Percentiles rank a stretch among this genome's conserved stretches.
Evolutionary conservation across 2,797 vertebrate species (phyloP).

Genomic region (Falco berigora): DNA sequence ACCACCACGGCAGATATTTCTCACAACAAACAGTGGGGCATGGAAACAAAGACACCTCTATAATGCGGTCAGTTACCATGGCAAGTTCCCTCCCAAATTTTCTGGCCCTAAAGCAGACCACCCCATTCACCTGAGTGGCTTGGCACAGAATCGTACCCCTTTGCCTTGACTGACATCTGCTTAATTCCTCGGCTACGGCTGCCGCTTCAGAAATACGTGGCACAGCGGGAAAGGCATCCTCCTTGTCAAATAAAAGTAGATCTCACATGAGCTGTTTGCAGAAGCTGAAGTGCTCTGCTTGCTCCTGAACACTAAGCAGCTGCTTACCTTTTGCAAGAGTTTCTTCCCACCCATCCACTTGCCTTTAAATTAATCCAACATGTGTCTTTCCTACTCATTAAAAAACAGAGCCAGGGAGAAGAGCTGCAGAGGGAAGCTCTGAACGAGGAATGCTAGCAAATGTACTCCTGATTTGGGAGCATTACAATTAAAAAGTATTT

Average conservation of each 20-base stretch:
- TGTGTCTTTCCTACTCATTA: no score
- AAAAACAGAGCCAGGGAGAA: not conserved
- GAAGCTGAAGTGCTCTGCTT: not conserved
- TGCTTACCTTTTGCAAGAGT: not conserved
- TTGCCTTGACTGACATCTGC: not conserved
- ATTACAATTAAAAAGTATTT: not conserved
- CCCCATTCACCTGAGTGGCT: not conserved
- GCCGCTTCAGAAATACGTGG: not conserved
- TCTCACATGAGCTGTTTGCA: not conserved
- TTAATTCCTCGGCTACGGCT: not conserved
- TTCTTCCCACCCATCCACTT: not conserved
- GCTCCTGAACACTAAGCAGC: not conserved
- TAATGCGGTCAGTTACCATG: fast-evolving
- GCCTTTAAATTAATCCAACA: not conserved
- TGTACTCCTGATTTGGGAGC: not conserved
- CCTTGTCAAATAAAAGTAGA: not conserved
- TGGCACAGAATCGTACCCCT: not conserved
- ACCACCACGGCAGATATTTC: not conserved
- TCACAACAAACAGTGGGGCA: fast-evolving
- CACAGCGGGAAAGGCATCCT: not conserved
- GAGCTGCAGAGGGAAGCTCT: not conserved
- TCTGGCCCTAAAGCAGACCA: not conserved
- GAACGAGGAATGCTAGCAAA: not conserved
- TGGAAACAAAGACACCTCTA: not conserved
- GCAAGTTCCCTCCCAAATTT: not conserved